Conservation (phyloP, 2,113 vertebrate genomes). For the Cygnus atratus region DNA sequence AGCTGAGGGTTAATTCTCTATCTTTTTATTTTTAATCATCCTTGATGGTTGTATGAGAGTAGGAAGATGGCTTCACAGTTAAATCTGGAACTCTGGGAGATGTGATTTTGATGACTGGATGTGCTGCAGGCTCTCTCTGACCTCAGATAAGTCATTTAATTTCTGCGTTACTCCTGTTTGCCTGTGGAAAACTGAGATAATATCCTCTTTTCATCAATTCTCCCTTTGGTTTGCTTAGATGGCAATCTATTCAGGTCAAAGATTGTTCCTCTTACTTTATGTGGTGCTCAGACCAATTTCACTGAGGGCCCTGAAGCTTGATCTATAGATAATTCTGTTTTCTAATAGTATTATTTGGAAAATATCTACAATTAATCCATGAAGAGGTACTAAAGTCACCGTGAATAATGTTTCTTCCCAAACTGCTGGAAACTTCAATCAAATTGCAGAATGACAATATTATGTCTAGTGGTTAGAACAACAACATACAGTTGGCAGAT, state of each 20-base stretch:
- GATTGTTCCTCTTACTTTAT: neutral
- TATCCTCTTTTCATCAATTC: constrained; percentile 24
- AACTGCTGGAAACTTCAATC: neutral
- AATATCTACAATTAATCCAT: neutral
- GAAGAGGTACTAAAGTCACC: neutral
- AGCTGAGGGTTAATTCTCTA: neutral
- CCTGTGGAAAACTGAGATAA: neutral
- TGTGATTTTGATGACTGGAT: neutral
- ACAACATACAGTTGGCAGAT: neutral
- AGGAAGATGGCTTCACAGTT: neutral
- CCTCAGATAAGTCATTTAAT: constrained; percentile 12
- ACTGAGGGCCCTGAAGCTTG: neutral
- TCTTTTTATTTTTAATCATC: neutral
- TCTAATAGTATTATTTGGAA: constrained; percentile 22
- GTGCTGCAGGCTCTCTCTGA: neutral
- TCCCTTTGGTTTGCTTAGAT: constrained; percentile 30
- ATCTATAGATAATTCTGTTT: constrained; percentile 24
- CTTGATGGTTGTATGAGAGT: neutral
- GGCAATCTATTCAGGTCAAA: constrained; percentile 51
- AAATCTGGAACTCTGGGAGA: neutral
- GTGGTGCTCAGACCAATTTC: neutral
- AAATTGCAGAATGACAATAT: neutral
- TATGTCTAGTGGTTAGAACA: neutral
- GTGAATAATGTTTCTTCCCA: neutral
- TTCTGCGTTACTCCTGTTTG: neutral